These are phyloP conservation scores for Scaptomyza parva DNA, from an alignment of 2,888 invertebrate genomes.

Conservation along the genomic window DNA sequence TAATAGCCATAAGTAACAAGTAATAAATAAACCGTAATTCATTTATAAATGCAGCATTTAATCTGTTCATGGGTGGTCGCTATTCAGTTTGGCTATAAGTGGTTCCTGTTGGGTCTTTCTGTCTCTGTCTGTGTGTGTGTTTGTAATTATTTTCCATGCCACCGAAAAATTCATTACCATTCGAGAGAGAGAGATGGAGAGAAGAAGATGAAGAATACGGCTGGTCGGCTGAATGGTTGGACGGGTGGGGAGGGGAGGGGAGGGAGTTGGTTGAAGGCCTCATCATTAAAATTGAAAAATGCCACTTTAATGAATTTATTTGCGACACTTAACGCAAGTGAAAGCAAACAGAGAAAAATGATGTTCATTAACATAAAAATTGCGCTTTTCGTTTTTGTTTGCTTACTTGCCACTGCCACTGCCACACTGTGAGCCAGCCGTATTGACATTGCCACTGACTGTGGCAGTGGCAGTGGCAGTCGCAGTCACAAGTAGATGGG, in stretches of 20 bases:
- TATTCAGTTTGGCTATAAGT: background rate
- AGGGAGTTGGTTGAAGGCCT: conserved; percentile 8
- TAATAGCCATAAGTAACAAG: conserved; percentile 37
- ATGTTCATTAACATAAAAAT: conserved; percentile 80
- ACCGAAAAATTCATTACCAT: conserved; percentile 30
- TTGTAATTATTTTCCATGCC: conserved; percentile 33
- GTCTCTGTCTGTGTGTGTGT: conserved; percentile 9
- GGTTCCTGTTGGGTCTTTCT: background rate
- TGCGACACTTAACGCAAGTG: conserved; percentile 79
- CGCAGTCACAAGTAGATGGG: conserved; percentile 18
- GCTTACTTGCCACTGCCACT: too few relatives aligned
- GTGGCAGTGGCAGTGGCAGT: conserved; percentile 13
- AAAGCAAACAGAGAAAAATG: conserved; percentile 78
- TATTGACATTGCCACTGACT: conserved; percentile 47
- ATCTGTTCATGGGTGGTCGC: conserved; percentile 18
- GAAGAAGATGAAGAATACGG: background rate
- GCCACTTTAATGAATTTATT: conserved; percentile 80
- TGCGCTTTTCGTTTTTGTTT: conserved; percentile 58
- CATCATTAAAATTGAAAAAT: conserved; percentile 81
- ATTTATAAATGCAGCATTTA: conserved; percentile 59
- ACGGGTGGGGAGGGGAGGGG: too few relatives aligned
- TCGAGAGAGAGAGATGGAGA: background rate
- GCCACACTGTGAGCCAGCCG: conserved; percentile 6
- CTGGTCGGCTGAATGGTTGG: too few relatives aligned
- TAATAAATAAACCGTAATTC: conserved; percentile 58